Conservation (phyloP, 2,888 invertebrate genomes). For the Hecatera dysodea region DNA sequence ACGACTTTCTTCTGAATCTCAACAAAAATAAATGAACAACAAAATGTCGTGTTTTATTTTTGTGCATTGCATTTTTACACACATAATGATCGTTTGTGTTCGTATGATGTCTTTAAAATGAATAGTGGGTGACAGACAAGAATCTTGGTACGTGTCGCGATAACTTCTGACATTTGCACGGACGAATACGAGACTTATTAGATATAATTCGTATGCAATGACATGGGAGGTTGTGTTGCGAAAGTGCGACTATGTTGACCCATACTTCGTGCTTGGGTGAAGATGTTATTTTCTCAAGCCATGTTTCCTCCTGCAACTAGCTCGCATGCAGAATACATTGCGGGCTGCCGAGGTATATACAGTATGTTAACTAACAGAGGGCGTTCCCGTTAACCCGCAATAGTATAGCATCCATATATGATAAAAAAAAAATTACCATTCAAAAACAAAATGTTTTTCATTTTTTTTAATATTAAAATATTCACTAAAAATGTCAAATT, state of each 20-base stretch:
- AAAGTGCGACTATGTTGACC: constrained; percentile 60
- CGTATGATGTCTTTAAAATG: constrained; percentile 57
- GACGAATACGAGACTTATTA: constrained; percentile 60
- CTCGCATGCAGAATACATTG: neutral
- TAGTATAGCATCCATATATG: too few species aligned
- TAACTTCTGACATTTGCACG: constrained; percentile 70
- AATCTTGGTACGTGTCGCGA: constrained; percentile 73
- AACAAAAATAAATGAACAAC: constrained; percentile 23
- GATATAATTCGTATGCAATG: constrained; percentile 71
- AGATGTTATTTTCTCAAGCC: neutral
- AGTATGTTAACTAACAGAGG: too few species aligned
- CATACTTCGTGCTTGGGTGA: constrained; percentile 38
- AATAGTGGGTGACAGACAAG: constrained; percentile 72
- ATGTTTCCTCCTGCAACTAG: neutral
- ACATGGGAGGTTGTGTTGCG: constrained; percentile 35
- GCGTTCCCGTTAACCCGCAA: too few species aligned
- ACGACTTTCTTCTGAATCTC: constrained; percentile 18
- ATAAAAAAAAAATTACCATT: too few species aligned
- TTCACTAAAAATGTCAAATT: too few species aligned
- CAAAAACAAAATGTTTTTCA: too few species aligned
- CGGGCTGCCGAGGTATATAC: neutral
- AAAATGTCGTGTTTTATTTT: constrained; percentile 42
- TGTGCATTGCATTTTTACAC: constrained; percentile 44
- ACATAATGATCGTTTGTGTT: constrained; percentile 57
- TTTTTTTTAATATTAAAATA: too few species aligned